phyloP scores from a whole-genome alignment of 2,797 vertebrate genomes.

The Geotrypetes seraphini region DNA sequence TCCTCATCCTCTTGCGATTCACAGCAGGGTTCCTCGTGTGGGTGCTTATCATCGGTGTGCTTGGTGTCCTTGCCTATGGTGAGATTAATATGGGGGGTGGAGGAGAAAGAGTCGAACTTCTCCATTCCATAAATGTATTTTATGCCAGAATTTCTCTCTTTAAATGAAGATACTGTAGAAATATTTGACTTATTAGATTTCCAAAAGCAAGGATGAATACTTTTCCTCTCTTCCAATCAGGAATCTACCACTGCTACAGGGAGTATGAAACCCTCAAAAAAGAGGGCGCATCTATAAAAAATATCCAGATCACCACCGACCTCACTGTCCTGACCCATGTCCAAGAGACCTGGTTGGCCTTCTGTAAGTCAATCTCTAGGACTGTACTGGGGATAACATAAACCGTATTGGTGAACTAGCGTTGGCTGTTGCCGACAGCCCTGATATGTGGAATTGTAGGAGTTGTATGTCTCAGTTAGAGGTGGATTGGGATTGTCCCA shows the following conservation, averaged over 20 bases:
- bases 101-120: neutral
- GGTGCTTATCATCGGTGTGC: constrained; percentile 67
- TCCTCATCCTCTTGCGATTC: constrained; percentile 74
- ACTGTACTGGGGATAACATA: too few relatives aligned
- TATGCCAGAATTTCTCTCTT: too few relatives aligned
- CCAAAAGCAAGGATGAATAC: neutral
- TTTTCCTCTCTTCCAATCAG: constrained; percentile 23
- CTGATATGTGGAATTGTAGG: too few relatives aligned
- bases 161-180: too few relatives aligned
- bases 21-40: constrained; percentile 68
- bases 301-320: constrained; percentile 67
- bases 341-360: constrained; percentile 79
- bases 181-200: too few relatives aligned
- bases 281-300: constrained; percentile 29
- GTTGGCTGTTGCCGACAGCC: neutral
- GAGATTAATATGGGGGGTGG: neutral
- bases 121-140: too few relatives aligned
- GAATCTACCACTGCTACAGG: constrained; percentile 78
- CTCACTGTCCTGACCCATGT: constrained; percentile 60
- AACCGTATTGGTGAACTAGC: too few relatives aligned
- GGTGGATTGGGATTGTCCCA: too few relatives aligned
- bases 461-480: neutral
- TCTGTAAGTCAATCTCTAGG: constrained; percentile 58
- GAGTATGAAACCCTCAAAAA: constrained; percentile 56
- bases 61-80: constrained; percentile 70